Conservation (phyloP, 23 tunicate species). For the Styela plicata region DNA sequence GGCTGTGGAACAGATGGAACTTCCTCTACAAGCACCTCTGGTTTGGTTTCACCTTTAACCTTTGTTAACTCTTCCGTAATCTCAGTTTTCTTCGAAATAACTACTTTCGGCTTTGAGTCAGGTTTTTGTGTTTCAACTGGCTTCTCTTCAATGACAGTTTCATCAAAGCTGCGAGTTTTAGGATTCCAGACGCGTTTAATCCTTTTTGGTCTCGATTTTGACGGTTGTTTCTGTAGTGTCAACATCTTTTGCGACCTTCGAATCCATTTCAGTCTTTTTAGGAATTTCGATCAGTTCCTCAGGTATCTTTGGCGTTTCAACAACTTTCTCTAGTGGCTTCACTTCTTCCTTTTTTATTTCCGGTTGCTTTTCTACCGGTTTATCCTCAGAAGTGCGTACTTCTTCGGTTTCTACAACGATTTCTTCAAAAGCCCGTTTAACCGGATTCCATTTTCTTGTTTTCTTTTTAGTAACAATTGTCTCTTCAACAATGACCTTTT, state of each 20-base stretch:
- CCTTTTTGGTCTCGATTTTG: slow-evolving; percentile 14
- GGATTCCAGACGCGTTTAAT: slow-evolving; percentile 65
- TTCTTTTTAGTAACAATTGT: background rate
- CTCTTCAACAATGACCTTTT: slow-evolving; percentile 5
- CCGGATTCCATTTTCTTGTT: slow-evolving; percentile 51
- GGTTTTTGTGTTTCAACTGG: background rate
- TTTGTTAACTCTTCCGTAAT: background rate
- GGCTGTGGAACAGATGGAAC: background rate
- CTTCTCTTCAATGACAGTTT: slow-evolving; percentile 35
- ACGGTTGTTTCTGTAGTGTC: background rate
- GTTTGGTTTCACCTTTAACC: too few relatives aligned
- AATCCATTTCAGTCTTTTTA: background rate
- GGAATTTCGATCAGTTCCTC: background rate
- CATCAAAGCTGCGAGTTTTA: slow-evolving; percentile 58
- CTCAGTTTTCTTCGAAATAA: background rate
- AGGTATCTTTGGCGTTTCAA: background rate
- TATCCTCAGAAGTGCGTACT: background rate
- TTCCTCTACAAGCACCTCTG: background rate
- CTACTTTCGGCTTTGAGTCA: background rate
- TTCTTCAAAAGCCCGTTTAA: slow-evolving; percentile 53
- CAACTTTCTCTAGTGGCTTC: background rate
- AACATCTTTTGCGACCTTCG: background rate
- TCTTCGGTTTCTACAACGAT: background rate
- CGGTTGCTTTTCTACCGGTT: background rate
- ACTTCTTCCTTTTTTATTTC: background rate